Evolutionary conservation across 2,797 vertebrate genomes (phyloP).

Genomic region (Myotis planiceps): DNA sequence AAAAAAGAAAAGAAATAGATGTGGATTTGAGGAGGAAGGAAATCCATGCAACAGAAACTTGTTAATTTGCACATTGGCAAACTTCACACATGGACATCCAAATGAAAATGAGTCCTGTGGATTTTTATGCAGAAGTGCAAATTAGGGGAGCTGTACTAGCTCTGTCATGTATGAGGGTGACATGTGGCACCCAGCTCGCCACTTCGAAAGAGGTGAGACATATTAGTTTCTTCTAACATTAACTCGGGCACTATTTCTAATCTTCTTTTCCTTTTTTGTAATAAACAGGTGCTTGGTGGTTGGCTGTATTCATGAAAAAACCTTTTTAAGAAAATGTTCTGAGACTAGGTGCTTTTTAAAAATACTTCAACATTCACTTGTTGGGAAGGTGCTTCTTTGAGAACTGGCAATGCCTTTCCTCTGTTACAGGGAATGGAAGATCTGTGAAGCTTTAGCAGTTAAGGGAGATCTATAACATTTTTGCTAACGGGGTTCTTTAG

Average conservation of each 20-base stretch:
- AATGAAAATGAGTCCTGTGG: constrained; percentile 66
- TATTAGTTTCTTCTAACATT: not conserved
- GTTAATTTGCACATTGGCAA: constrained; percentile 73
- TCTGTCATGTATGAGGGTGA: constrained; percentile 36
- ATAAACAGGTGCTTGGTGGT: not conserved
- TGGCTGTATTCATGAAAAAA: not conserved
- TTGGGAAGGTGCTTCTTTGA: not conserved
- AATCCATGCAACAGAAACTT: not conserved
- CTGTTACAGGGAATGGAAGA: not conserved
- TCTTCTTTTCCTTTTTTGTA: not conserved
- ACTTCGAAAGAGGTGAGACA: not conserved
- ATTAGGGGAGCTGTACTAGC: constrained; percentile 10
- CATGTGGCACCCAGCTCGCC: not conserved
- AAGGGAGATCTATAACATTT: not conserved
- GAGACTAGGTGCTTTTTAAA: not conserved
- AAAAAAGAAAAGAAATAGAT: not conserved
- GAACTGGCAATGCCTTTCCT: not conserved
- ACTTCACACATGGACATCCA: constrained; percentile 45
- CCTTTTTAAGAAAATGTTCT: not conserved
- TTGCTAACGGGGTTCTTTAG: not conserved
- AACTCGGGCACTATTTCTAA: not conserved
- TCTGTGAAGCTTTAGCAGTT: not conserved
- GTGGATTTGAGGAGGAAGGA: not conserved
- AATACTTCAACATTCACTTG: not conserved
- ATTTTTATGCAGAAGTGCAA: constrained; percentile 67